These are phyloP conservation scores for Ataeniobius toweri DNA, from an alignment of 2,797 vertebrate genomes.

Conservation along the genomic window DNA sequence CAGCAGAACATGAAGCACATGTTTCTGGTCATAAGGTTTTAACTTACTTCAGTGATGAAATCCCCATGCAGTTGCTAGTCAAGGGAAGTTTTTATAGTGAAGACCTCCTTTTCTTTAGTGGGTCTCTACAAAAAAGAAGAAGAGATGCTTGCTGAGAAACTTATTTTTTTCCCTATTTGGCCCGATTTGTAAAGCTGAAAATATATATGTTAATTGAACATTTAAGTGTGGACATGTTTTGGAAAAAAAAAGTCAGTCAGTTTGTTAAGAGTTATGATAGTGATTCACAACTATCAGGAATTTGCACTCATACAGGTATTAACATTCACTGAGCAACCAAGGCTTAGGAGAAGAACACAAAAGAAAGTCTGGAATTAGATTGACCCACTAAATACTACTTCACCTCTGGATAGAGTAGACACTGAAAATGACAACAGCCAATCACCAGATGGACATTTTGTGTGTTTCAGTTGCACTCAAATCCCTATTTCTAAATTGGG, in stretches of 20 bases:
- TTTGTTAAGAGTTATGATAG: neutral
- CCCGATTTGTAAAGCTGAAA: too few relatives aligned
- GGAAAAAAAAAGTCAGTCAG: neutral
- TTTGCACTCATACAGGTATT: neutral
- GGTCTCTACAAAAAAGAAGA: too few relatives aligned
- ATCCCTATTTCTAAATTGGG: slow-evolving; percentile 42
- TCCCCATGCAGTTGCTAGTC: too few relatives aligned
- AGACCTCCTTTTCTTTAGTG: too few relatives aligned
- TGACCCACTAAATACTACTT: slow-evolving; percentile 41
- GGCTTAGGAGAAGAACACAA: slow-evolving; percentile 13
- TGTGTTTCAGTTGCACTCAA: slow-evolving; percentile 37
- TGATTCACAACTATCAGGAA: slow-evolving; percentile 37
- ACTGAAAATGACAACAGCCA: slow-evolving; percentile 41
- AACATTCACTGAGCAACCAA: slow-evolving; percentile 2
- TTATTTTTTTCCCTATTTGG: too few relatives aligned
- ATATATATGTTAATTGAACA: too few relatives aligned
- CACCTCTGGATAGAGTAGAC: slow-evolving; percentile 32
- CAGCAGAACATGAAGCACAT: neutral
- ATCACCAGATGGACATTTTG: slow-evolving; percentile 33
- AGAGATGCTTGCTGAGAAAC: too few relatives aligned
- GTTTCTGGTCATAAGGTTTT: neutral
- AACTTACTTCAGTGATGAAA: too few relatives aligned
- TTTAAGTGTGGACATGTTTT: too few relatives aligned
- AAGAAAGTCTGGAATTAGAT: slow-evolving; percentile 22
- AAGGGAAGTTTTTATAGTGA: too few relatives aligned